phyloP scores from a whole-genome alignment of 1,140 invertebrate species.

The Sarcophaga peregrina region DNA sequence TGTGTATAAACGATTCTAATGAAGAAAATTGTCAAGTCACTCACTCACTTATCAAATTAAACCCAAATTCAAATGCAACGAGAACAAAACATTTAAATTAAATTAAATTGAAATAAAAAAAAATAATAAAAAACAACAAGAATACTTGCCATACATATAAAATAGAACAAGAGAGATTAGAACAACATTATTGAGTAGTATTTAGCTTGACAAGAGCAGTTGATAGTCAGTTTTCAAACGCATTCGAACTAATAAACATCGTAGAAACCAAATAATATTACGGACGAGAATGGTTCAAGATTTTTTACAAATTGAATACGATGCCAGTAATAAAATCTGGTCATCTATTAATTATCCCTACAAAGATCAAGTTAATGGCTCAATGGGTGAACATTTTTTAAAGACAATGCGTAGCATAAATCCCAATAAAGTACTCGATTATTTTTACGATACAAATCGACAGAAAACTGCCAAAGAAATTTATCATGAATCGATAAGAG shows the following conservation, averaged over 20 bases:
- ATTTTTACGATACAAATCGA: constrained; percentile 35
- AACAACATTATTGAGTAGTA: no score
- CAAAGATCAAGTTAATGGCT: not conserved
- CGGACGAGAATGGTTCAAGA: not conserved
- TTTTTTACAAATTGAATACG: not conserved
- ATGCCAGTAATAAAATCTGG: constrained; percentile 28
- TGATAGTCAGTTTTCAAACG: not conserved
- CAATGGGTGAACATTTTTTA: constrained; percentile 32
- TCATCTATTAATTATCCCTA: constrained; percentile 22
- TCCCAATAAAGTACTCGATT: constrained; percentile 32
- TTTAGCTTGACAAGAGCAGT: not conserved
- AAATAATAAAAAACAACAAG: no score
- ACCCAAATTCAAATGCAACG: no score
- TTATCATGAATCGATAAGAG: constrained; percentile 23
- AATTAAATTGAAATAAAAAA: no score
- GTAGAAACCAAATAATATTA: not conserved
- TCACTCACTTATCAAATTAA: no score
- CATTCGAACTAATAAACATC: not conserved
- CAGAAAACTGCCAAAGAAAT: constrained; percentile 24
- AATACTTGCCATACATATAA: no score
- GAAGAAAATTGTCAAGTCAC: no score
- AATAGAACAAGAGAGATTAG: no score
- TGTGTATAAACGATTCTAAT: no score
- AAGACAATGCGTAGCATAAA: constrained; percentile 16
- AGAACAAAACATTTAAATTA: no score